A percentile compares a stretch with the other conserved stretches of the same genome.
Conservation (phyloP, 37 sponge, comb jelly and placozoan genomes). For the Beroe forskalii region DNA sequence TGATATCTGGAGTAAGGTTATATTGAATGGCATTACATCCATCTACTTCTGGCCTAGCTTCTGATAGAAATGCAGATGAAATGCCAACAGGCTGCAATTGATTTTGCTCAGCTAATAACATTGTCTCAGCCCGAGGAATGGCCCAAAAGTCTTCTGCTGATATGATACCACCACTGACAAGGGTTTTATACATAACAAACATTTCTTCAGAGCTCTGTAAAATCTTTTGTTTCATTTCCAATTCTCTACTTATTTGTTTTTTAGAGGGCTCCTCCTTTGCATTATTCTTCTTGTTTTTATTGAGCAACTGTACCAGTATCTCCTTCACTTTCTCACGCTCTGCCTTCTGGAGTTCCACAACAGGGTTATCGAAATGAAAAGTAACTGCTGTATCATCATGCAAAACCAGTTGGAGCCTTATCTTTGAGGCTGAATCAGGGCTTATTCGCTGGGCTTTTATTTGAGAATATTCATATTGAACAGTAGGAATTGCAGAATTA, state of each 20-base stretch:
- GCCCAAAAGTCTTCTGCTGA: conserved; percentile 61
- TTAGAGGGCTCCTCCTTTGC: conserved; percentile 59
- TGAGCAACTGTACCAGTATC: conserved; percentile 33
- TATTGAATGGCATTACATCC: conserved; percentile 59
- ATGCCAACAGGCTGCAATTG: neutral
- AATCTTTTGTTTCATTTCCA: conserved; percentile 58
- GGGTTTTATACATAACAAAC: conserved; percentile 57
- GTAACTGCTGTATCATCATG: conserved; percentile 53
- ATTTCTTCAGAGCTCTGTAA: conserved; percentile 48
- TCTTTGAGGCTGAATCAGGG: conserved; percentile 58
- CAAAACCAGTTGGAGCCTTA: conserved; percentile 53
- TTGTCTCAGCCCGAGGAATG: conserved; percentile 15
- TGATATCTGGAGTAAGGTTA: conserved; percentile 56
- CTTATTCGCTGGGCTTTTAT: conserved; percentile 61
- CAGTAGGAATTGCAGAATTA: neutral
- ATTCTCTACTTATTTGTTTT: conserved; percentile 37
- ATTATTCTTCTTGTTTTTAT: conserved; percentile 7
- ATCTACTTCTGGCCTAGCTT: conserved; percentile 55
- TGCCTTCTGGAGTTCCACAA: conserved; percentile 28
- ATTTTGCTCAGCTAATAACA: conserved; percentile 42
- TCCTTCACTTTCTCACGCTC: conserved; percentile 52
- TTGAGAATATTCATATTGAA: conserved; percentile 56
- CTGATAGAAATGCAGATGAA: conserved; percentile 51
- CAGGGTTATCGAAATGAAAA: conserved; percentile 51
- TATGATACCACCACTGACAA: conserved; percentile 55